A percentile compares a stretch with the other conserved stretches of the same genome.
Evolutionary conservation across 2,113 vertebrate genomes (phyloP).

Genomic region (Hemiprocne comata): DNA sequence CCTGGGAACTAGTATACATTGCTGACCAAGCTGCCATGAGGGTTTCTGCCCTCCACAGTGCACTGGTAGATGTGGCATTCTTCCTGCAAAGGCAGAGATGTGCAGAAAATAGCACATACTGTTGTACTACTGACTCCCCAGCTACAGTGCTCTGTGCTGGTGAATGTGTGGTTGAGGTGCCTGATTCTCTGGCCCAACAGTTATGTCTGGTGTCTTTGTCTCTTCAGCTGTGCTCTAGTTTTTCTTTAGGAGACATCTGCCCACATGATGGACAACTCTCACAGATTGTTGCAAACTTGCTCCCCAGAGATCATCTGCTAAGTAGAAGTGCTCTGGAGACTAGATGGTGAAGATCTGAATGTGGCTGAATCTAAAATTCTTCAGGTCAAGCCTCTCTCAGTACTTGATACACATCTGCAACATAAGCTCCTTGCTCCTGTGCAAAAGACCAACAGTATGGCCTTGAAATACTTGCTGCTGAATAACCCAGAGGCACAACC

Average conservation of each 20-base stretch:
- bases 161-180: neutral
- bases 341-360: neutral
- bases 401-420: neutral
- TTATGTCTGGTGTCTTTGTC: neutral
- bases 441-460: neutral
- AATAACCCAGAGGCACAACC: neutral
- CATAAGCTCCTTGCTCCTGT: neutral
- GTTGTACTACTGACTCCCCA: neutral
- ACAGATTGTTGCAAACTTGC: neutral
- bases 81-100: neutral
- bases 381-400: neutral
- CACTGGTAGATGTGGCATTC: neutral
- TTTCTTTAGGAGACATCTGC: neutral
- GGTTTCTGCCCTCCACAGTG: neutral
- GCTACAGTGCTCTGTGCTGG: neutral
- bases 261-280: neutral
- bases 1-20: neutral
- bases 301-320: neutral
- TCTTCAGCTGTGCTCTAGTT: neutral
- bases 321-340: neutral
- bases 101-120: neutral
- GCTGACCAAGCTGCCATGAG: neutral
- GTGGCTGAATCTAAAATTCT: neutral
- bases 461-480: neutral
- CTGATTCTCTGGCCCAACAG: neutral